A percentile compares a stretch with the other conserved stretches of the same genome.
Conservation (phyloP, 2,797 vertebrate genomes). For the Pipistrellus kuhlii region DNA sequence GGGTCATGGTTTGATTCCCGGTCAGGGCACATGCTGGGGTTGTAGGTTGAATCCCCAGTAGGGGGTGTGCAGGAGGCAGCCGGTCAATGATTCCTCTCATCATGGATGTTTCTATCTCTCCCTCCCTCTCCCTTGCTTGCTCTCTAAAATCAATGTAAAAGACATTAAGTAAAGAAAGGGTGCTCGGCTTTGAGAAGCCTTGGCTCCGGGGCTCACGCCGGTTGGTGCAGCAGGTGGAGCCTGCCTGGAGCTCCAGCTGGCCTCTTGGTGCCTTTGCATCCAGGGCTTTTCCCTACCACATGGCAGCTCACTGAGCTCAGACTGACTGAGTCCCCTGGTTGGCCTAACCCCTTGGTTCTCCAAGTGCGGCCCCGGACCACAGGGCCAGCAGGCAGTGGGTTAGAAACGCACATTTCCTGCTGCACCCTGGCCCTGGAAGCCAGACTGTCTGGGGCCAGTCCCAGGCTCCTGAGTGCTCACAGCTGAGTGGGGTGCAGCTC, state of each 20-base stretch:
- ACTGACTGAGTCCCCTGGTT: background rate
- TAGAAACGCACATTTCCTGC: background rate
- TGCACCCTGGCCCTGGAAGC: background rate
- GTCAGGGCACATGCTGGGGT: too few relatives aligned
- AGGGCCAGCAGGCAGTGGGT: background rate
- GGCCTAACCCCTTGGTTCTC: background rate
- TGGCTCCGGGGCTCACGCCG: background rate
- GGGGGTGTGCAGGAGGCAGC: too few relatives aligned
- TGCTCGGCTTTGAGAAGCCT: background rate
- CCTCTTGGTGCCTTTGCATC: background rate
- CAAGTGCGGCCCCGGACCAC: background rate
- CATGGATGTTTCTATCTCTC: too few relatives aligned
- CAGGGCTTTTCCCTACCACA: background rate
- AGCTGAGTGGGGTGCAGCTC: background rate
- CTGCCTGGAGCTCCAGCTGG: background rate
- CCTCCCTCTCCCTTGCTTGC: too few relatives aligned
- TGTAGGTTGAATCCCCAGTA: too few relatives aligned
- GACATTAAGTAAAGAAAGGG: background rate
- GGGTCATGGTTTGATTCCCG: too few relatives aligned
- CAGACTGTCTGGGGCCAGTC: background rate
- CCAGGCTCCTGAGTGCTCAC: background rate
- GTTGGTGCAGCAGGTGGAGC: background rate
- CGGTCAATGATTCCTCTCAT: too few relatives aligned
- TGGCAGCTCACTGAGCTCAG: background rate
- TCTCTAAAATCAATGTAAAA: too few relatives aligned